These are phyloP conservation scores for Semaprochilodus insignis DNA, from an alignment of 2,797 vertebrate genomes.

Conservation along the genomic window DNA sequence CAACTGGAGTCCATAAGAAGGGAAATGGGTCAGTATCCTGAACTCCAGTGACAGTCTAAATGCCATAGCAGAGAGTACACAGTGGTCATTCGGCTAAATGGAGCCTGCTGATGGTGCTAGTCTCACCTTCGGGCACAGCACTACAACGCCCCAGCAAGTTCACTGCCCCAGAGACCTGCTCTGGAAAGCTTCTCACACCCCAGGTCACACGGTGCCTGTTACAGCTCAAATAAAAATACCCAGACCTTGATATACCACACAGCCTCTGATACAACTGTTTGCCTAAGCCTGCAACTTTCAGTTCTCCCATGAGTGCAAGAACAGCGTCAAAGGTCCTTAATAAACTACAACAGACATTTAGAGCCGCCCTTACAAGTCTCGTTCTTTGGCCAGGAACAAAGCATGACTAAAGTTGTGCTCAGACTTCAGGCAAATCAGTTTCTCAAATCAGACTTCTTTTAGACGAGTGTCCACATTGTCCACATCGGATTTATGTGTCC, in stretches of 20 bases:
- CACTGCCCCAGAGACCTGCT: constrained; percentile 42
- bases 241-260: constrained; percentile 3
- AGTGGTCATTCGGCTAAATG: constrained; percentile 67
- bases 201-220: constrained; percentile 37
- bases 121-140: constrained; percentile 8
- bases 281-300: not conserved
- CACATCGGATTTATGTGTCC: too few species aligned
- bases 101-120: constrained; percentile 67
- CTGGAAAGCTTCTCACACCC: constrained; percentile 38
- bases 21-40: constrained; percentile 31
- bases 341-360: not conserved
- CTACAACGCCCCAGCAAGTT: constrained; percentile 64
- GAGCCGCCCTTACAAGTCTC: not conserved
- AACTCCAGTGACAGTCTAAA: constrained; percentile 39
- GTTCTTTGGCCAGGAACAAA: not conserved
- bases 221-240: constrained; percentile 38
- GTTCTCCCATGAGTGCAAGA: constrained; percentile 5
- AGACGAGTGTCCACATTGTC: too few species aligned
- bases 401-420: too few species aligned
- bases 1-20: constrained; percentile 8
- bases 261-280: not conserved
- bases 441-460: too few species aligned
- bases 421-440: too few species aligned
- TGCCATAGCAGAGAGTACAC: constrained; percentile 52
- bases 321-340: not conserved